phyloP scores from a whole-genome alignment of 2,888 invertebrate genomes.

The Phaedon cochleariae region DNA sequence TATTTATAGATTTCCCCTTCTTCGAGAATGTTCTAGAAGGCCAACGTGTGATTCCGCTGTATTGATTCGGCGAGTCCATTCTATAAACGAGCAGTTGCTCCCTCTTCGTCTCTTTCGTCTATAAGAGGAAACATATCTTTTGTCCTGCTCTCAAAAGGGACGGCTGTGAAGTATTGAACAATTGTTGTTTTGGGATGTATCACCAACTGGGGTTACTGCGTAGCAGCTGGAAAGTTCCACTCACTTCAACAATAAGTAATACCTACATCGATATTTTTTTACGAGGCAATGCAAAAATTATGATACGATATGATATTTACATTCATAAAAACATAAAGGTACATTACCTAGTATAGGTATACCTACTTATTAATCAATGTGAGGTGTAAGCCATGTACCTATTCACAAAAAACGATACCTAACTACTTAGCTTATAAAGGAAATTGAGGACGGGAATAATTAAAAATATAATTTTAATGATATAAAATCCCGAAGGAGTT shows the following conservation, averaged over 20 bases:
- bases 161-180: neutral
- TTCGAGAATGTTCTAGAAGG: slow-evolving; percentile 17
- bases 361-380: too few relatives aligned
- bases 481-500: too few relatives aligned
- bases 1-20: slow-evolving; percentile 22
- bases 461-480: too few relatives aligned
- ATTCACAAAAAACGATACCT: too few relatives aligned
- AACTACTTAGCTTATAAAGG: too few relatives aligned
- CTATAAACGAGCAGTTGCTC: neutral
- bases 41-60: neutral
- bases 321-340: too few relatives aligned
- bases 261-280: too few relatives aligned
- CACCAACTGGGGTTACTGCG: neutral
- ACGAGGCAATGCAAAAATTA: too few relatives aligned
- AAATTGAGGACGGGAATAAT: too few relatives aligned
- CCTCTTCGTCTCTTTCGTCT: neutral
- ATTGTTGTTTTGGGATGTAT: neutral
- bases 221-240: slow-evolving; percentile 13
- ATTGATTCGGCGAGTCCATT: neutral
- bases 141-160: neutral
- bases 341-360: too few relatives aligned
- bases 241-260: neutral
- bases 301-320: neutral
- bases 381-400: too few relatives aligned
- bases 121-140: neutral